Conservation (phyloP, 2,888 invertebrate genomes). For the Tenthredo scrophulariae region DNA sequence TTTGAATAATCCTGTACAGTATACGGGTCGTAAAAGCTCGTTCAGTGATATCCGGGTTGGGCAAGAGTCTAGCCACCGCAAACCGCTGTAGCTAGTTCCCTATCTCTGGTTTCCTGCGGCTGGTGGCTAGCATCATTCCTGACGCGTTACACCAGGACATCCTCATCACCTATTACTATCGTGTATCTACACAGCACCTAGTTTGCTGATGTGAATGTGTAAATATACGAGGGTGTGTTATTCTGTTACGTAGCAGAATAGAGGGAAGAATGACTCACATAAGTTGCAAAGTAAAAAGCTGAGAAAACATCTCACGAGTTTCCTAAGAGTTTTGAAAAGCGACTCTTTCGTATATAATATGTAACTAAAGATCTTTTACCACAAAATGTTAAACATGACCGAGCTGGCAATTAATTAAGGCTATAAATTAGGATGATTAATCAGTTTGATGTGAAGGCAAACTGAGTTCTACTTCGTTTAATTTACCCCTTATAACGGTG, state of each 20-base stretch:
- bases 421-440: constrained; percentile 35
- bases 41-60: constrained; percentile 4
- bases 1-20: background rate
- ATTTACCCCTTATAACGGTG: constrained; percentile 9
- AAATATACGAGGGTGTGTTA: background rate
- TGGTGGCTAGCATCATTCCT: constrained; percentile 10
- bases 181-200: background rate
- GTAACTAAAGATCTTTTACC: background rate
- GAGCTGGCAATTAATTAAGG: constrained; percentile 9
- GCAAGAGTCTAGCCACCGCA: constrained; percentile 3
- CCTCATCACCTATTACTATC: constrained; percentile 25
- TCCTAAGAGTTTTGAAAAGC: background rate
- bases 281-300: background rate
- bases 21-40: background rate
- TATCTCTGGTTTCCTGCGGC: constrained; percentile 17
- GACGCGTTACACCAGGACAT: constrained; percentile 6
- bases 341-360: background rate
- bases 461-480: constrained; percentile 37
- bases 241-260: background rate
- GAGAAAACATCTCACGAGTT: background rate
- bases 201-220: background rate
- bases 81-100: background rate
- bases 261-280: background rate
- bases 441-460: constrained; percentile 19
- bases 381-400: background rate